These are phyloP conservation scores for Syrmaticus mikado DNA, from an alignment of 2,113 vertebrate genomes.

Conservation along the genomic window DNA sequence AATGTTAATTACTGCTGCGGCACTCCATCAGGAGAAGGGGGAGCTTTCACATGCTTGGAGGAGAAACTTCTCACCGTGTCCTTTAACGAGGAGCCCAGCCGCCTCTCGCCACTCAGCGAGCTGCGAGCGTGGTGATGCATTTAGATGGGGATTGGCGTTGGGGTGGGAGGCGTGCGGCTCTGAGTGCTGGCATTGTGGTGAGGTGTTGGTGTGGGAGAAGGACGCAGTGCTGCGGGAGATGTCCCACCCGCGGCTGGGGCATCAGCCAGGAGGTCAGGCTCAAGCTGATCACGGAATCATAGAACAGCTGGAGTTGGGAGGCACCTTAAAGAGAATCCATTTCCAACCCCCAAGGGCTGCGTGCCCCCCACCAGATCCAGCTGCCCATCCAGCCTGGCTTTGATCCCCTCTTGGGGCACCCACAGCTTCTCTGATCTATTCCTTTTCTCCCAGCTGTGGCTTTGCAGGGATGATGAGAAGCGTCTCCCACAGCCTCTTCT, in stretches of 20 bases:
- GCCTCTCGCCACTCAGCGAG: constrained; percentile 50
- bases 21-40: constrained; percentile 22
- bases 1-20: constrained; percentile 78
- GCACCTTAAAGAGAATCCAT: too few relatives aligned
- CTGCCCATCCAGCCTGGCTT: too few relatives aligned
- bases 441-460: background rate
- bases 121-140: constrained; percentile 83
- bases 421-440: too few relatives aligned
- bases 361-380: too few relatives aligned
- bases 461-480: background rate
- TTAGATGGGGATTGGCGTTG: constrained; percentile 84
- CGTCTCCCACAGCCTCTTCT: background rate
- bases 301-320: too few relatives aligned
- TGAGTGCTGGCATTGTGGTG: background rate
- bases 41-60: constrained; percentile 55
- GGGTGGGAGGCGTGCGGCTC: background rate
- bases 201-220: rapidly evolving
- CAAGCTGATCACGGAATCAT: too few relatives aligned
- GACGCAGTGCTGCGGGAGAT: background rate
- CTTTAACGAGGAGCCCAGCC: constrained; percentile 70
- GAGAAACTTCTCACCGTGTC: constrained; percentile 60
- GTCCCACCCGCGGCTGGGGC: background rate
- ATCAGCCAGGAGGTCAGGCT: too few relatives aligned
- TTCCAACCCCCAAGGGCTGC: too few relatives aligned
- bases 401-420: too few relatives aligned